Percentiles rank a stretch among this genome's conserved stretches.
These are phyloP conservation scores for Nebria brevicollis DNA, from an alignment of 2,888 invertebrate species.

Conservation along the genomic window DNA sequence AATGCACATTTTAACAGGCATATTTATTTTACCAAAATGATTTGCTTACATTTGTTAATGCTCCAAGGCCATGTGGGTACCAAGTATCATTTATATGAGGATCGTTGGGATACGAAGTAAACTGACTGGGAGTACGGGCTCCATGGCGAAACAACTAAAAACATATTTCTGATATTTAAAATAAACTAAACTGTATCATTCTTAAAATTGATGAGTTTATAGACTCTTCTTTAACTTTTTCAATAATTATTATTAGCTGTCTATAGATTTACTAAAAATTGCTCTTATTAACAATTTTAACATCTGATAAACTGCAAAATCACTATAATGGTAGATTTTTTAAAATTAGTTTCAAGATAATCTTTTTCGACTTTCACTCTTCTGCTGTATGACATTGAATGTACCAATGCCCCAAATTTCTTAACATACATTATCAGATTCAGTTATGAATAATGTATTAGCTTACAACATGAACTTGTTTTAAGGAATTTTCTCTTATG, in stretches of 20 bases:
- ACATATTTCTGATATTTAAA: constrained; percentile 51
- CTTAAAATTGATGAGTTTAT: too few species aligned
- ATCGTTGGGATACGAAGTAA: constrained; percentile 74
- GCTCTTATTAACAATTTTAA: too few species aligned
- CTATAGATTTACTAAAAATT: too few species aligned
- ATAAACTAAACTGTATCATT: background rate
- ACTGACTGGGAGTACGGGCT: constrained; percentile 72
- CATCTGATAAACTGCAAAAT: too few species aligned
- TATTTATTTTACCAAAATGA: background rate
- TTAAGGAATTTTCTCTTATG: background rate
- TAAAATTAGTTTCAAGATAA: too few species aligned
- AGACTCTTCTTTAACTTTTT: too few species aligned
- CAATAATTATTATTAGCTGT: too few species aligned
- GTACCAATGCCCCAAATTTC: background rate
- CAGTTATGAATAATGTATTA: background rate
- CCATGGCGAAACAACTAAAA: constrained; percentile 80
- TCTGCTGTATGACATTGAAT: background rate
- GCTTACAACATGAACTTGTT: background rate
- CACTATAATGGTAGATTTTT: too few species aligned
- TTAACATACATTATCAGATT: background rate
- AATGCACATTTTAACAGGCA: background rate
- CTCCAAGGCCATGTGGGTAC: constrained; percentile 79
- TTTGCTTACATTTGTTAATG: constrained; percentile 74
- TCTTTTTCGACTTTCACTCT: too few species aligned
- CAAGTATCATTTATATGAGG: constrained; percentile 70